Evolutionary conservation across 2,888 invertebrate species (phyloP), one percentile per base, ranked within the genome.

Genomic region (Caenorhabditis sinica): DNA sequence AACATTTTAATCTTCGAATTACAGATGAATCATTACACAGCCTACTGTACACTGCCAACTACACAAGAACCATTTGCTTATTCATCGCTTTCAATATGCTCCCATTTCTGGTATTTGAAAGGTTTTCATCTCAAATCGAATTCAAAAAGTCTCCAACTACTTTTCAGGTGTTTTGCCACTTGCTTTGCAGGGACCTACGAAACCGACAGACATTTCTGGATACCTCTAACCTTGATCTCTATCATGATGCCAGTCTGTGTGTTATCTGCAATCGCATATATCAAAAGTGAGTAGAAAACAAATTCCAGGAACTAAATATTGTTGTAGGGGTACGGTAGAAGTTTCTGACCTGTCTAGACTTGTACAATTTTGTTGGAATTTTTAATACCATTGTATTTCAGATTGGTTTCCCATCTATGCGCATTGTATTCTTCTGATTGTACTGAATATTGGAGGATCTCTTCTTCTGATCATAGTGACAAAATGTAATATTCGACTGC

Each of bases 51-150:
- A 63, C 65, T 17, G 83, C 80, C 17, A 84, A 84, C 56, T 75
- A 84, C 51, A 80, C 65, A 1, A 69, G 84, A n/a, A 84, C 84
- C 25, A 75, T 84, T 40, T 84, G 84, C 45, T 40, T 84, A 28
- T 84, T 84, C 51, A 45, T 84, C 17, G 84, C 80, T 2, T 79
- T 84, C 65, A 63, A 60, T 33, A 80, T 84, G 75, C 71, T 84
- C 9, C 84, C 84, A 9, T 80, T 84, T 45, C 45, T 84, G 6
- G 80, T 84, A 13, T 76, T 84, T 33, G 84, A 84, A 30, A 63
- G 82, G 79, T 77, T 49, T 45, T 49, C 20, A 49, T 49, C n/a
- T 49, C 20, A 8, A 49, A 13, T 13, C 20, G 1, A n/a, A 28
- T n/a, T 23, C 43, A 1, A 23, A 11, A 13, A 60, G n/a, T 20